These are phyloP conservation scores for Oncorhynchus gorbuscha DNA, from an alignment of 2,113 vertebrate genomes.

Conservation along the genomic window DNA sequence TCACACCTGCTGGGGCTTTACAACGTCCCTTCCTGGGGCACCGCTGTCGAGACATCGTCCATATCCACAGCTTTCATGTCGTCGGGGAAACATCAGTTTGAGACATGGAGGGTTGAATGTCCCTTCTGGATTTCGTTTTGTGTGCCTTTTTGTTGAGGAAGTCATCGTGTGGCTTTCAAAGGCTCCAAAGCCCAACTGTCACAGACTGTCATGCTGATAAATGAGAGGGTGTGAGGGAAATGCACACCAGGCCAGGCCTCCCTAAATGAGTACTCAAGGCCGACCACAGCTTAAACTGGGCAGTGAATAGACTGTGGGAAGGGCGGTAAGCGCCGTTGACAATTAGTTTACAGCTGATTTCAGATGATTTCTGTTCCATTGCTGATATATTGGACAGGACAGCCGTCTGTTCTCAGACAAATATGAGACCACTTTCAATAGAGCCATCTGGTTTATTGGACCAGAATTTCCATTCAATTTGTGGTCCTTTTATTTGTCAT, in stretches of 20 bases:
- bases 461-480: not conserved
- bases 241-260: not conserved
- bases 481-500: not conserved
- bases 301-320: not conserved
- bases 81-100: not conserved
- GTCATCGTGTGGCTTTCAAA: not conserved
- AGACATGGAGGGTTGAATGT: not conserved
- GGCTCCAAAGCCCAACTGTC: not conserved
- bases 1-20: not conserved
- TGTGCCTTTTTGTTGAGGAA: not conserved
- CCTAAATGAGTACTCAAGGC: not conserved
- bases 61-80: not conserved
- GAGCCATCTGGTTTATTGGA: not conserved
- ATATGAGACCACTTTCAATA: not conserved
- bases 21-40: not conserved
- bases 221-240: not conserved
- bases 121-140: not conserved
- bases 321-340: not conserved
- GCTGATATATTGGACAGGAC: not conserved
- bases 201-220: not conserved
- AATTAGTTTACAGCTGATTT: not conserved
- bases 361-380: not conserved
- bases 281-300: not conserved
- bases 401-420: not conserved
- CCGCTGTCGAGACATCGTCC: not conserved